These are phyloP conservation scores for Anoplius nigerrimus DNA, from an alignment of 2,888 invertebrate species.

Conservation along the genomic window DNA sequence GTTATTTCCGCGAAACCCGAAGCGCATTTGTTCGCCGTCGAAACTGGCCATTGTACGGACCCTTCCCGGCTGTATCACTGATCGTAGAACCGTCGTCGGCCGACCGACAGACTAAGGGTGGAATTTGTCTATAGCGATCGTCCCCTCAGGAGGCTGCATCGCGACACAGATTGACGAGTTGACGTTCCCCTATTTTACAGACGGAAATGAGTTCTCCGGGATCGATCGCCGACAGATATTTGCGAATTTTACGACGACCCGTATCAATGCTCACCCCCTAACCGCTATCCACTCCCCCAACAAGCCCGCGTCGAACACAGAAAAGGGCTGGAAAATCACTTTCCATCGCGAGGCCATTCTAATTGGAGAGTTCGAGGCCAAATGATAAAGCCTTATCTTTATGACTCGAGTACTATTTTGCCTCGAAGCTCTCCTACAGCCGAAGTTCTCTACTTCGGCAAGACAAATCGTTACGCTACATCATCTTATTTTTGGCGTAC, in stretches of 20 bases:
- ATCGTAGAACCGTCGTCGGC: constrained; percentile 1
- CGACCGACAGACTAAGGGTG: constrained; percentile 4
- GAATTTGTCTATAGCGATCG: constrained; percentile 34
- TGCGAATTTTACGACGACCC: constrained; percentile 44
- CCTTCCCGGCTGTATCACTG: constrained; percentile 8
- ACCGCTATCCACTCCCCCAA: constrained; percentile 15
- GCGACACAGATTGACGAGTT: constrained; percentile 45
- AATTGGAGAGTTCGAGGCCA: too few species aligned
- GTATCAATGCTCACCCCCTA: constrained; percentile 33
- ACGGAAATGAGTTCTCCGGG: constrained; percentile 43
- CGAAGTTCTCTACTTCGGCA: too few species aligned
- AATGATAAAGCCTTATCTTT: too few species aligned
- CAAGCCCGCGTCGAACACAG: too few species aligned
- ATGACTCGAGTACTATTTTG: too few species aligned
- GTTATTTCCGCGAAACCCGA: background rate
- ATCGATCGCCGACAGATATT: constrained; percentile 42
- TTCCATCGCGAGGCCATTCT: too few species aligned
- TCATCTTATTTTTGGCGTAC: too few species aligned
- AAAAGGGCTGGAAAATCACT: too few species aligned
- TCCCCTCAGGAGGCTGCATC: constrained; percentile 34
- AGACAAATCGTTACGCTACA: too few species aligned
- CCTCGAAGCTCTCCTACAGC: too few species aligned
- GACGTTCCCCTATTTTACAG: constrained; percentile 38
- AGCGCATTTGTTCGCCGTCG: constrained; percentile 3
- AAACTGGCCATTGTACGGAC: background rate